phyloP scores from a whole-genome alignment of 1,140 invertebrate species.

The Nephila pilipes region DNA sequence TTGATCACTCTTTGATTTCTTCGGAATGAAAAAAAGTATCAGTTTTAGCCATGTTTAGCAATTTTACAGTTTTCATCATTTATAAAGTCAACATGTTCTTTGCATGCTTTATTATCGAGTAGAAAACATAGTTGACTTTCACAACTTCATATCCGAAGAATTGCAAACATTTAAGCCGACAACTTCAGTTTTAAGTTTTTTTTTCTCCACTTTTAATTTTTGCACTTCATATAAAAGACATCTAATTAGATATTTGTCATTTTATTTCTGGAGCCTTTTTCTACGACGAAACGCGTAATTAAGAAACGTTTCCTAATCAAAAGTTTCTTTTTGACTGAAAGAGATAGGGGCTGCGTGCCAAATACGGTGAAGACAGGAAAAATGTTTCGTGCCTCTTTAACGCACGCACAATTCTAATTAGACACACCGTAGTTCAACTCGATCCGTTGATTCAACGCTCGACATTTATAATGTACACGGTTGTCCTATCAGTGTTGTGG shows the following conservation, averaged over 20 bases:
- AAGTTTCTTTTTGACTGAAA: conserved; percentile 14
- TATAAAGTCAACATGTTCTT: too few relatives aligned
- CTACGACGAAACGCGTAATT: conserved; percentile 26
- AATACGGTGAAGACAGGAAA: background rate
- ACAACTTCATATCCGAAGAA: background rate
- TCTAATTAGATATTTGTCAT: background rate
- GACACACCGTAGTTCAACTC: background rate
- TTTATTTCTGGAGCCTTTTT: background rate
- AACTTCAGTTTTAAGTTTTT: too few relatives aligned
- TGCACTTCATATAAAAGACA: background rate
- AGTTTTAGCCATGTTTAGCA: too few relatives aligned
- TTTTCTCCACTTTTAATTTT: too few relatives aligned
- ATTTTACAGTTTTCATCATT: too few relatives aligned
- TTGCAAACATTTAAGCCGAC: too few relatives aligned
- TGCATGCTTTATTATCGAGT: too few relatives aligned
- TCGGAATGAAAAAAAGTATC: too few relatives aligned
- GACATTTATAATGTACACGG: background rate
- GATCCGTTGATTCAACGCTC: background rate
- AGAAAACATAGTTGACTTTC: background rate
- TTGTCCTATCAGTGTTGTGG: conserved; percentile 9
- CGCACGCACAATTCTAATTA: conserved; percentile 37
- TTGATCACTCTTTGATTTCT: too few relatives aligned
- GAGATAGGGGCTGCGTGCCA: conserved; percentile 2
- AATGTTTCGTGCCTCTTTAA: conserved; percentile 4
- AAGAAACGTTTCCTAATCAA: conserved; percentile 35